Conservation (phyloP, 2,797 vertebrate species). For the Cirrhinus mrigala region DNA sequence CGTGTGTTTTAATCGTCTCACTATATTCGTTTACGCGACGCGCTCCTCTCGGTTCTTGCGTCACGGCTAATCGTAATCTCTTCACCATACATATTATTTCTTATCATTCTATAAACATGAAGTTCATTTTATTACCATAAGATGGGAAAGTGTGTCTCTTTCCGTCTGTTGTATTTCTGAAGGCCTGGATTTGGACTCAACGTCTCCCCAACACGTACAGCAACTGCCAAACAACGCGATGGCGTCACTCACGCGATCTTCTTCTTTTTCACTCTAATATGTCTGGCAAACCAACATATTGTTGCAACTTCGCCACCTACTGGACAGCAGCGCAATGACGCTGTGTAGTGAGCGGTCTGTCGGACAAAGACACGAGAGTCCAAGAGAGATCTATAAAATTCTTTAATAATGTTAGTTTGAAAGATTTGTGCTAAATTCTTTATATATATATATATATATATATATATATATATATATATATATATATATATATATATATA, state of each 20-base stretch:
- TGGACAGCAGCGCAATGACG: neutral
- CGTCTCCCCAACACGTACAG: neutral
- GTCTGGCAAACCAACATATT: neutral
- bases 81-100: neutral
- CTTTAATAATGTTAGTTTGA: too few species aligned
- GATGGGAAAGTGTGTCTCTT: neutral
- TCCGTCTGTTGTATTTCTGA: neutral
- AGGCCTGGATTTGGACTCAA: neutral
- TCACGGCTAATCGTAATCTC: too few species aligned
- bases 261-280: too few species aligned
- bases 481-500: too few species aligned
- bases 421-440: too few species aligned
- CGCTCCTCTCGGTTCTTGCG: neutral
- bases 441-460: too few species aligned
- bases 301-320: neutral
- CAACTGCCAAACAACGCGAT: neutral
- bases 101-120: neutral
- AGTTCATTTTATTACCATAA: neutral
- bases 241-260: neutral
- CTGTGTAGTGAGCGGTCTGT: too few species aligned
- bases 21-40: neutral
- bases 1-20: neutral
- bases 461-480: too few species aligned
- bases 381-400: too few species aligned
- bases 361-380: too few species aligned